Evolutionary conservation across 2,888 invertebrate genomes (phyloP).

Genomic region (Melieria crassipennis): DNA sequence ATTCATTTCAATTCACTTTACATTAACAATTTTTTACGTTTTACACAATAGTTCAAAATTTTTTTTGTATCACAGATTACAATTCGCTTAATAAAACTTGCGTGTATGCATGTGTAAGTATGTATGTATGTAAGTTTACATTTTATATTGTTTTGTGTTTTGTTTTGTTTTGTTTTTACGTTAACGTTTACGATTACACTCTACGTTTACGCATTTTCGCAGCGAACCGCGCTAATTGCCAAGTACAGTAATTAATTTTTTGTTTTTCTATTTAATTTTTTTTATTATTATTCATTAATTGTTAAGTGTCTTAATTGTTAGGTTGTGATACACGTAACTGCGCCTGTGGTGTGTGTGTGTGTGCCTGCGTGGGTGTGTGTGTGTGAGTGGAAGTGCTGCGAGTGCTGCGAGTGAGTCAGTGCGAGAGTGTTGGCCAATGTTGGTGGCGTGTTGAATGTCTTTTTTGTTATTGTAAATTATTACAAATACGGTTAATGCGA

Average conservation of each 20-base stretch:
- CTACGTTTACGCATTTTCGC: not conserved
- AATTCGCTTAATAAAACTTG: constrained; percentile 26
- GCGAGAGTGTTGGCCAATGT: no score
- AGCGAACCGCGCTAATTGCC: constrained; percentile 7
- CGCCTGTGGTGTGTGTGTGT: no score
- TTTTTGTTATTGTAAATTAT: no score
- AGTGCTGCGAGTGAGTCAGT: no score
- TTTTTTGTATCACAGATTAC: constrained; percentile 39
- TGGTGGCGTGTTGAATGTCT: no score
- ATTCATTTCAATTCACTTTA: not conserved
- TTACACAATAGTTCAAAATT: constrained; percentile 7
- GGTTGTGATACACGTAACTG: not conserved
- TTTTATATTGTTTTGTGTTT: constrained; percentile 11
- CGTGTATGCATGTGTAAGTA: constrained; percentile 3
- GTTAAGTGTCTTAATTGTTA: constrained; percentile 15
- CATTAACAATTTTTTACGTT: constrained; percentile 23
- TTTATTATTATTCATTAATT: constrained; percentile 15
- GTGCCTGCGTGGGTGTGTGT: no score
- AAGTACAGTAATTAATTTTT: constrained; percentile 9
- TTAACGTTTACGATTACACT: not conserved
- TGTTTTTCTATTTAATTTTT: constrained; percentile 22
- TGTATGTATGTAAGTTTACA: not conserved
- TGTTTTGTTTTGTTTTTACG: not conserved
- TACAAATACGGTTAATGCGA: no score
- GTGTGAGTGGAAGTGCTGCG: no score